phyloP scores from a whole-genome alignment of 1,140 invertebrate genomes.

The Coenobita brevimanus region DNA sequence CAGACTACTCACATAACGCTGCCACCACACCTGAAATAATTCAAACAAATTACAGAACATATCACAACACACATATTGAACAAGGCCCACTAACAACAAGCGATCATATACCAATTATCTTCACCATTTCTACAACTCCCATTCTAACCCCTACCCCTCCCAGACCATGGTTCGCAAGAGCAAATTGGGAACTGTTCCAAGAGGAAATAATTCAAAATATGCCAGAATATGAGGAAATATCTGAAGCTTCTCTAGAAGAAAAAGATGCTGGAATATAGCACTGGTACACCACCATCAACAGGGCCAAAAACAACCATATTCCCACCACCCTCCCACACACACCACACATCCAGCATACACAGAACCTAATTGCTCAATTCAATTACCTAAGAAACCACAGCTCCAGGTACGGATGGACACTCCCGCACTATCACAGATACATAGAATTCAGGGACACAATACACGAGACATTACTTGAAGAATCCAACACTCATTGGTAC shows the following conservation, averaged over 20 bases:
- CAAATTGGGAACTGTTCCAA: background rate
- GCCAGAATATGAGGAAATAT: background rate
- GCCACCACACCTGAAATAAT: conserved; percentile 14
- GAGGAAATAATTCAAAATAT: background rate
- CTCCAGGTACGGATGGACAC: too few species aligned
- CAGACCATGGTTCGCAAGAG: background rate
- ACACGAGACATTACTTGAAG: too few species aligned
- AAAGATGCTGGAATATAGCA: background rate
- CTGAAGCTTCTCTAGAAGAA: background rate
- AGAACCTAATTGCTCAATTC: too few species aligned
- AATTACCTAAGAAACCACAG: too few species aligned
- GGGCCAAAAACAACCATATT: background rate
- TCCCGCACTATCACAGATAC: too few species aligned
- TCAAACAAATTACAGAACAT: background rate
- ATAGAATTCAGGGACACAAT: too few species aligned
- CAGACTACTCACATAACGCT: background rate
- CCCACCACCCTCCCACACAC: background rate
- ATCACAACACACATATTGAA: background rate
- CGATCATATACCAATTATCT: background rate
- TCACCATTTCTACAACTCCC: background rate
- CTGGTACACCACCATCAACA: background rate
- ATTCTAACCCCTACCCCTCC: background rate
- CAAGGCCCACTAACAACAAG: background rate
- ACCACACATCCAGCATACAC: too few species aligned
- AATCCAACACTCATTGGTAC: too few species aligned